A percentile compares a stretch with the other conserved stretches of the same genome.
Evolutionary conservation across 2,888 invertebrate genomes (phyloP).

Genomic region (Siphlonurus alternatus): DNA sequence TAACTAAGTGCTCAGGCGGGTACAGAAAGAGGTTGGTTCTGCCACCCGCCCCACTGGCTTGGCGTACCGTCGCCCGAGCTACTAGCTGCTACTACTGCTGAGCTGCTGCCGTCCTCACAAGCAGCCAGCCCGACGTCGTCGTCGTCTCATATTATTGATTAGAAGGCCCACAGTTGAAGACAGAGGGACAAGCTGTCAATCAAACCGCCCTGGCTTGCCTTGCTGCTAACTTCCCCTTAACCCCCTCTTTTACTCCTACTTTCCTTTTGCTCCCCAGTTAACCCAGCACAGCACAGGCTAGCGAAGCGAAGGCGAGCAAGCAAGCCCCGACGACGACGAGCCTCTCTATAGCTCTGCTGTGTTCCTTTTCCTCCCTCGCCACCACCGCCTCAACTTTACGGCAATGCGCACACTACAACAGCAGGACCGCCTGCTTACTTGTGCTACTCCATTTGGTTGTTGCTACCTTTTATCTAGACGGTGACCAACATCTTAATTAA

Average conservation of each 20-base stretch:
- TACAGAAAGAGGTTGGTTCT: not conserved
- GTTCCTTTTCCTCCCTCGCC: not conserved
- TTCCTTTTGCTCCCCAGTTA: not conserved
- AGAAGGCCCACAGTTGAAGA: constrained; percentile 1
- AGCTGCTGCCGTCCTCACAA: not conserved
- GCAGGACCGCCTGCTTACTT: too few species aligned
- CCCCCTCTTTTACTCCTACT: not conserved
- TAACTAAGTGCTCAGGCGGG: not conserved
- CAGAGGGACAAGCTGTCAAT: constrained; percentile 3
- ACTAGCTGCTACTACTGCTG: too few species aligned
- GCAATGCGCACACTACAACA: not conserved
- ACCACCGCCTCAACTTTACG: not conserved
- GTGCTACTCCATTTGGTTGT: too few species aligned
- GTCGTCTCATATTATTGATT: constrained; percentile 3
- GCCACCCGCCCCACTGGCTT: not conserved
- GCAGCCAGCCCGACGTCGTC: not conserved
- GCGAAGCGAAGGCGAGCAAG: not conserved
- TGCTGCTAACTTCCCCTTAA: not conserved
- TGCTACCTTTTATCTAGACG: too few species aligned
- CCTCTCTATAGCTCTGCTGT: not conserved
- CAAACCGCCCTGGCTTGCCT: not conserved
- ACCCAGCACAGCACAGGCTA: not conserved
- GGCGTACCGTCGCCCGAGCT: too few species aligned
- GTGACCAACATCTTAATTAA: too few species aligned
- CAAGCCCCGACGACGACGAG: not conserved